These are phyloP conservation scores for Cabera pusaria DNA, from an alignment of 2,888 invertebrate species.

Conservation along the genomic window DNA sequence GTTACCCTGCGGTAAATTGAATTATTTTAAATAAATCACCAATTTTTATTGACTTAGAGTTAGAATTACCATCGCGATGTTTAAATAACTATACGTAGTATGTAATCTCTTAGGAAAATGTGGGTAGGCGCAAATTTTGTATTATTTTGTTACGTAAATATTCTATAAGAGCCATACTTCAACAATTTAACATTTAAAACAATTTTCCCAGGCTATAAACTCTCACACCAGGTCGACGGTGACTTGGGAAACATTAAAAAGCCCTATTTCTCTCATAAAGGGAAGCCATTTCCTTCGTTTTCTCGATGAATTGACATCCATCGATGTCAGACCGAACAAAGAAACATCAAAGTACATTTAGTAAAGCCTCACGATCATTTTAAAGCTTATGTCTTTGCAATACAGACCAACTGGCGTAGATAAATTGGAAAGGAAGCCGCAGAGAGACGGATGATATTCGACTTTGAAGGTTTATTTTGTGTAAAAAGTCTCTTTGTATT, in stretches of 20 bases:
- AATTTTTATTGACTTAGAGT: too few relatives aligned
- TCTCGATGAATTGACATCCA: conserved; percentile 63
- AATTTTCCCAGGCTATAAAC: conserved; percentile 34
- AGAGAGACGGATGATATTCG: conserved; percentile 15
- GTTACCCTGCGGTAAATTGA: too few relatives aligned
- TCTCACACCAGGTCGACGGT: conserved; percentile 28
- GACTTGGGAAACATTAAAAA: conserved; percentile 46
- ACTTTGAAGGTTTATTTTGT: conserved; percentile 15
- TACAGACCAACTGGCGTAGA: conserved; percentile 25
- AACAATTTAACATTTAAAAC: conserved; percentile 38
- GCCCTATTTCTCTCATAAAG: conserved; percentile 49
- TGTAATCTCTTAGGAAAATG: too few relatives aligned
- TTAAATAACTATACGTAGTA: too few relatives aligned
- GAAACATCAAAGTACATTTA: conserved; percentile 54
- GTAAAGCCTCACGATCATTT: conserved; percentile 40
- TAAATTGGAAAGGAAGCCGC: conserved; percentile 23
- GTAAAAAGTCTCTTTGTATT: too few relatives aligned
- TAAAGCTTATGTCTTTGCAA: conserved; percentile 36
- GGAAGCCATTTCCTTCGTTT: conserved; percentile 53
- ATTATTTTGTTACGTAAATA: too few relatives aligned
- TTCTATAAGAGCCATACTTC: conserved; percentile 21
- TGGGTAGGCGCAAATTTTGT: too few relatives aligned
- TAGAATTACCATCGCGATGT: too few relatives aligned
- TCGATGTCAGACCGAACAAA: conserved; percentile 57
- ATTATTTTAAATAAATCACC: too few relatives aligned